These are phyloP conservation scores for Resseliella maxima DNA, from an alignment of 2,888 invertebrate species.

Conservation along the genomic window DNA sequence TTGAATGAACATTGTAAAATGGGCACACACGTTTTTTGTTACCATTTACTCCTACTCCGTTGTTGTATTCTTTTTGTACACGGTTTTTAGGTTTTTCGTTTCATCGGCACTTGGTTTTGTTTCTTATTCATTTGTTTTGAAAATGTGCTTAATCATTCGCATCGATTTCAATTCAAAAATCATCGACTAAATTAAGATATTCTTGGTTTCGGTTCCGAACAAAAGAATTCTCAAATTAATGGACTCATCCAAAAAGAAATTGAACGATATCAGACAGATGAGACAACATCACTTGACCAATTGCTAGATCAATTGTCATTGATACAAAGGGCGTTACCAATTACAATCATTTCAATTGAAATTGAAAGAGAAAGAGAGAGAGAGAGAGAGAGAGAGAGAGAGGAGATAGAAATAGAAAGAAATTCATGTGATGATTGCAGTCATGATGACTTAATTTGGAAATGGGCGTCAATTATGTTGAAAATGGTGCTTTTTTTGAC, in stretches of 20 bases:
- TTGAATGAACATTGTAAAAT: background rate
- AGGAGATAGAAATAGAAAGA: too few relatives aligned
- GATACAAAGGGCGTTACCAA: constrained; percentile 2
- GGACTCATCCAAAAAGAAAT: constrained; percentile 17
- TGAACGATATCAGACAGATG: background rate
- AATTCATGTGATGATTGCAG: too few relatives aligned
- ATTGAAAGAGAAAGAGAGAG: background rate
- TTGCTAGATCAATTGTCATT: constrained; percentile 27
- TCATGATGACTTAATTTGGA: background rate
- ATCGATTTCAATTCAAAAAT: constrained; percentile 37
- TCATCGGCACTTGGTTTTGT: background rate
- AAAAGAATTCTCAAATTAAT: constrained; percentile 7
- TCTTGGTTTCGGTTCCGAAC: background rate
- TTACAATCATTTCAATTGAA: constrained; percentile 31
- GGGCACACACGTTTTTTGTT: background rate
- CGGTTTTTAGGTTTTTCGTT: background rate
- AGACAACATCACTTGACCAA: constrained; percentile 22
- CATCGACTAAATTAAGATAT: constrained; percentile 19
- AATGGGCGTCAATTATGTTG: background rate
- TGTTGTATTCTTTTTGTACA: too few relatives aligned
- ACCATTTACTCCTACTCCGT: background rate
- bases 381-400: too few relatives aligned
- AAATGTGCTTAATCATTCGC: constrained; percentile 44
- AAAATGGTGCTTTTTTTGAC: constrained; percentile 11
- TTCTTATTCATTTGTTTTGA: background rate